Conservation (phyloP, 2,888 invertebrate genomes). For the Pachliopta kotzebuea region DNA sequence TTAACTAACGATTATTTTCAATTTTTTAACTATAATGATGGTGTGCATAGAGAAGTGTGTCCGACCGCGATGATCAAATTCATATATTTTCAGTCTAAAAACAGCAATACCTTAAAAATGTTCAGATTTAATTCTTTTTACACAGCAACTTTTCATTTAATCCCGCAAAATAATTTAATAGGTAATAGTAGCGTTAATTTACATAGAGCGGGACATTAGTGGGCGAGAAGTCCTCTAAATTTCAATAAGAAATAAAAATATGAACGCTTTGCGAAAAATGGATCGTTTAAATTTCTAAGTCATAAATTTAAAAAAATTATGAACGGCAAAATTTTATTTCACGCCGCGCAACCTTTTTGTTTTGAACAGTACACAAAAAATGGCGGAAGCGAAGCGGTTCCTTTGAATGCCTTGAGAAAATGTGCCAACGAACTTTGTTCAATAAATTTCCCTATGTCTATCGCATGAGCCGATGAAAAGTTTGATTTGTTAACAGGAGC, state of each 20-base stretch:
- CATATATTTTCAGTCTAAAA: no score
- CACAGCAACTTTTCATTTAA: not conserved
- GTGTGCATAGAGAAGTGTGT: no score
- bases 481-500: constrained; percentile 3
- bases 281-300: not conserved
- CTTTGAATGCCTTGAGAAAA: constrained; percentile 17
- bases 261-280: not conserved
- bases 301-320: constrained; percentile 4
- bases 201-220: not conserved
- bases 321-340: constrained; percentile 17
- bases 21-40: no score
- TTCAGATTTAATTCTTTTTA: not conserved
- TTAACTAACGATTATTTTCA: no score
- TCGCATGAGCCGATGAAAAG: constrained; percentile 1
- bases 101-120: not conserved
- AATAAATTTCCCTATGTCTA: constrained; percentile 8
- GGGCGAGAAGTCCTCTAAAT: not conserved
- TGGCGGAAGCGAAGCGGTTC: constrained; percentile 17
- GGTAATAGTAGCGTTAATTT: not conserved
- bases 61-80: no score
- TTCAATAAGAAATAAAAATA: not conserved
- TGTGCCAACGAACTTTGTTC: constrained; percentile 20
- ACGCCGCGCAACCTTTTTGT: constrained; percentile 7
- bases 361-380: constrained; percentile 22
- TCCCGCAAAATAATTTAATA: not conserved